phyloP scores from a whole-genome alignment of 2,113 vertebrate genomes.

The Bostrychus sinensis region DNA sequence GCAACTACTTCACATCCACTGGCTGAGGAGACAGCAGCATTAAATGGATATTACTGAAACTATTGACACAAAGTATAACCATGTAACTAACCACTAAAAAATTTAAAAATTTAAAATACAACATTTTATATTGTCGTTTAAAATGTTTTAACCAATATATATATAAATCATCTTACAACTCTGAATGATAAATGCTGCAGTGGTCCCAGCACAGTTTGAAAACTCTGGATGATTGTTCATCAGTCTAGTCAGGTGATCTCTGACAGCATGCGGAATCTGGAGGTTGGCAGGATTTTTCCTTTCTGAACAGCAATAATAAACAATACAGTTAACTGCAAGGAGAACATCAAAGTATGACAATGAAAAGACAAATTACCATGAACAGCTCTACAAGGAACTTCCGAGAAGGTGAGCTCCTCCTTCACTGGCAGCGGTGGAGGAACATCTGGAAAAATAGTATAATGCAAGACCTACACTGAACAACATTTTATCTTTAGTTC shows the following conservation, averaged over 20 bases:
- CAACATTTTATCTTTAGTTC: no score
- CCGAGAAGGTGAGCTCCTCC: constrained; percentile 19
- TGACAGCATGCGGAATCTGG: constrained; percentile 78
- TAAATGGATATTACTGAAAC: constrained; percentile 3
- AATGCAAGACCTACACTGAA: not conserved
- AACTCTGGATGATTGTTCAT: constrained; percentile 78
- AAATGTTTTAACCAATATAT: not conserved
- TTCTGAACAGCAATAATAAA: constrained; percentile 65
- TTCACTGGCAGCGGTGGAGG: constrained; percentile 73
- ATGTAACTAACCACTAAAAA: not conserved
- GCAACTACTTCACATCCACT: constrained; percentile 85
- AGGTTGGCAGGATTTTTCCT: constrained; percentile 69
- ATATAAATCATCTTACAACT: constrained; percentile 79
- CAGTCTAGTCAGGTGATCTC: constrained; percentile 81
- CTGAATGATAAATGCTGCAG: constrained; percentile 90
- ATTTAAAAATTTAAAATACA: no score
- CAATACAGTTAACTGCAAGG: not conserved
- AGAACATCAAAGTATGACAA: not conserved
- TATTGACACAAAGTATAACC: not conserved
- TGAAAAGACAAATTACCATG: constrained; percentile 72
- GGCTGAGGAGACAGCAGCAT: constrained; percentile 39
- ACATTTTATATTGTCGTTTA: not conserved
- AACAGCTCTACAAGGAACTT: constrained; percentile 55
- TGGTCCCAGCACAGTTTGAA: constrained; percentile 80
- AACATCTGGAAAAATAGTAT: constrained; percentile 42